phyloP scores from a whole-genome alignment of 1,140 invertebrate genomes.

The Schlechtendalia chinensis region DNA sequence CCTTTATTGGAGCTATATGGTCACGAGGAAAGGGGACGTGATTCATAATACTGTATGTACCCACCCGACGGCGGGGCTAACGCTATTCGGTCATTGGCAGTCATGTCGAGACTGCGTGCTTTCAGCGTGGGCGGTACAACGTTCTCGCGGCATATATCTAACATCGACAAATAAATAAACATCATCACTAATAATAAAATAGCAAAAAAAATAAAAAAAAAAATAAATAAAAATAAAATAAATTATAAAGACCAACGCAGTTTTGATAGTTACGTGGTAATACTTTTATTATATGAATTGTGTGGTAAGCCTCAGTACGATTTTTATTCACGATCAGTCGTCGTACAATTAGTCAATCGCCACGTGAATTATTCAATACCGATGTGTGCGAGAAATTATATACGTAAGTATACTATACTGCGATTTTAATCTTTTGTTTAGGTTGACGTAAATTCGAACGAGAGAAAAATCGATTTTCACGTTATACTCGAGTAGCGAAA shows the following conservation, averaged over 20 bases:
- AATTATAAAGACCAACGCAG: not conserved
- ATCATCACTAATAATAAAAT: too few species aligned
- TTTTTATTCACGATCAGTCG: slow-evolving; percentile 35
- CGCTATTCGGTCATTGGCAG: slow-evolving; percentile 49
- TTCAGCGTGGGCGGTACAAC: slow-evolving; percentile 21
- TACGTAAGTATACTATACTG: not conserved
- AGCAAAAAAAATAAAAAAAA: too few species aligned
- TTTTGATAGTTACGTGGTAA: slow-evolving; percentile 15
- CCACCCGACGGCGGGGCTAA: slow-evolving; percentile 32
- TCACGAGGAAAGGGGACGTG: slow-evolving; percentile 1
- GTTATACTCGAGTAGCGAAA: not conserved
- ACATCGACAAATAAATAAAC: slow-evolving; percentile 13
- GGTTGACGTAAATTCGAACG: not conserved
- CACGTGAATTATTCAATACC: slow-evolving; percentile 34
- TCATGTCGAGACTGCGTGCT: slow-evolving; percentile 44
- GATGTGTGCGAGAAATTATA: not conserved
- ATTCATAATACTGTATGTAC: not conserved
- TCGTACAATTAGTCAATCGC: not conserved
- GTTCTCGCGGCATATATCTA: not conserved
- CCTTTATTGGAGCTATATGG: slow-evolving; percentile 12
- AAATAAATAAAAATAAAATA: slow-evolving; percentile 2
- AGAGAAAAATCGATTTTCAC: not conserved
- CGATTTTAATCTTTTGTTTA: slow-evolving; percentile 20
- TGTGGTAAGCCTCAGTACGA: slow-evolving; percentile 16
- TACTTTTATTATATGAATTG: slow-evolving; percentile 34